Percentiles rank a stretch among this genome's conserved stretches.
Evolutionary conservation across 2,113 vertebrate species (phyloP).

Genomic region (Pelecanoides urinatrix): DNA sequence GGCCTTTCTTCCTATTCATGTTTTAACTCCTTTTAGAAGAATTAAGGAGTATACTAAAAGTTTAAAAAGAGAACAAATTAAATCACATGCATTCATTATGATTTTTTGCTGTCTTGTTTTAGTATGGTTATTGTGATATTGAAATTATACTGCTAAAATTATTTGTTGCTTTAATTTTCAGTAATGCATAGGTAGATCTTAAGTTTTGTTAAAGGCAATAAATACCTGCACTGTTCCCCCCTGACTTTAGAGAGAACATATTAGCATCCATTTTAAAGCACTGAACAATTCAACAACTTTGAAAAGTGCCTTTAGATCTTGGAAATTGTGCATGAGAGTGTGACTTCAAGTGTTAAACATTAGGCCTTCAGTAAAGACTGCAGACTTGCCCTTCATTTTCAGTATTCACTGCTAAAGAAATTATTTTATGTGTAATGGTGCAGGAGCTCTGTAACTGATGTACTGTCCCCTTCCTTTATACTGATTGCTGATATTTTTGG

Average conservation of each 20-base stretch:
- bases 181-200: not conserved
- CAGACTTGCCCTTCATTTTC: not conserved
- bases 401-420: not conserved
- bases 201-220: not conserved
- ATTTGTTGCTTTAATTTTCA: not conserved
- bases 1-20: not conserved
- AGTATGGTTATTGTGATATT: not conserved
- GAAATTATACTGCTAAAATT: not conserved
- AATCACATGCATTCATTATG: not conserved
- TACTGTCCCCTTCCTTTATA: not conserved
- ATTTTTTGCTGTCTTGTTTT: not conserved
- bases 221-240: not conserved
- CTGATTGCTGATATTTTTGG: not conserved
- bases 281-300: not conserved
- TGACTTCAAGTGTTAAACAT: not conserved
- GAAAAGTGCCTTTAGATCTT: not conserved
- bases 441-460: not conserved
- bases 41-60: not conserved
- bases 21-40: not conserved
- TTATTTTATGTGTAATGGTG: not conserved
- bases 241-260: not conserved
- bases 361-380: not conserved
- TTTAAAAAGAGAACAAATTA: not conserved
- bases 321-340: not conserved
- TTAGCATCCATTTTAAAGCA: not conserved